These are phyloP conservation scores for Nycticebus coucang DNA, from an alignment of 2,113 vertebrate genomes.

Conservation along the genomic window DNA sequence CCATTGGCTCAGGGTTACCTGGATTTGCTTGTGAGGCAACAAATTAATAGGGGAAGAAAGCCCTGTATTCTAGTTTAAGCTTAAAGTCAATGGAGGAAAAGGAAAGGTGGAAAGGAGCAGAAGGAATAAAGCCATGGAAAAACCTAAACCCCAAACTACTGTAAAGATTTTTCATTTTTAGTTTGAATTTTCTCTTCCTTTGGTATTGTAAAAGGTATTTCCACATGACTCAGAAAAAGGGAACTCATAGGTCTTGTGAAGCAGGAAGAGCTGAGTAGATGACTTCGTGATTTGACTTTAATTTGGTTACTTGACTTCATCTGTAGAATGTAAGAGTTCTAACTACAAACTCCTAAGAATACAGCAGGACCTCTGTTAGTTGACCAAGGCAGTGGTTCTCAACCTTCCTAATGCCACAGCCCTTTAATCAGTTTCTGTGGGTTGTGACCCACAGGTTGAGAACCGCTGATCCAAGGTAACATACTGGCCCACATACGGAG, in stretches of 20 bases:
- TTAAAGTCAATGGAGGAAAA: slow-evolving; percentile 11
- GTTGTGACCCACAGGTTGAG: no score
- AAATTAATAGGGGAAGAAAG: neutral
- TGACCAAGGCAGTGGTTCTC: no score
- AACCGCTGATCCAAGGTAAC: no score
- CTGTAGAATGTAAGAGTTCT: neutral
- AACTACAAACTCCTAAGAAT: slow-evolving; percentile 41
- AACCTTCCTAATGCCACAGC: no score
- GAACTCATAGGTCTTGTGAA: neutral
- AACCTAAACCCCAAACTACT: neutral
- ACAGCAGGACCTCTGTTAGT: no score
- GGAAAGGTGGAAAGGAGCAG: neutral
- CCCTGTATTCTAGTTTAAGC: neutral
- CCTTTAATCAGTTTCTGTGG: no score
- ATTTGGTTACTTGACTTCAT: neutral
- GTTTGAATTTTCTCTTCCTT: slow-evolving; percentile 5
- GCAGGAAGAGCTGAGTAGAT: neutral
- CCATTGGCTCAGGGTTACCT: neutral
- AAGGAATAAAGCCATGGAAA: slow-evolving; percentile 3
- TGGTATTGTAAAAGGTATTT: slow-evolving; percentile 54
- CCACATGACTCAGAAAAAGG: slow-evolving; percentile 55
- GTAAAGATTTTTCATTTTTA: neutral
- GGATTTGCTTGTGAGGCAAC: neutral
- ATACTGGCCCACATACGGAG: no score
- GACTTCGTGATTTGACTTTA: slow-evolving; percentile 34